Percentiles rank a stretch among this genome's conserved stretches.
Conservation (phyloP, 2,888 invertebrate genomes). For the Stenurella melanura region DNA sequence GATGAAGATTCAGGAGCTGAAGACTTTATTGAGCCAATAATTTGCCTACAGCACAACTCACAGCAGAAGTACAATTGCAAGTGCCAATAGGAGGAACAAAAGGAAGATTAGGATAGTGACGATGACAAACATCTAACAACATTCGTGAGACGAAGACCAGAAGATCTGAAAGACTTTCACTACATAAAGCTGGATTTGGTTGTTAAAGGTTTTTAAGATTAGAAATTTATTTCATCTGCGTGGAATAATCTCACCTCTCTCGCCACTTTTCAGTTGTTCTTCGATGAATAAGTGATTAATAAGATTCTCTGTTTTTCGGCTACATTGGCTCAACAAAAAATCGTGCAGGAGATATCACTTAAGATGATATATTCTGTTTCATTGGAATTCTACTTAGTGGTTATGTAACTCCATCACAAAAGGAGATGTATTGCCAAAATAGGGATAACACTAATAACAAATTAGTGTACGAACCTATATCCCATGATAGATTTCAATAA, state of each 20-base stretch:
- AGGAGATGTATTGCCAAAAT: constrained; percentile 5
- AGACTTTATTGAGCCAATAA: too few species aligned
- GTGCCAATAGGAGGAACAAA: too few species aligned
- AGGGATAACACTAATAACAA: constrained; percentile 1
- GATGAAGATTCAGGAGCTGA: background rate
- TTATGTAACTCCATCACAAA: background rate
- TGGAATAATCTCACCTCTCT: background rate
- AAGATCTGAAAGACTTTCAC: background rate
- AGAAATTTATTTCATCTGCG: background rate
- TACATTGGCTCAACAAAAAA: background rate
- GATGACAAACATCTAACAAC: background rate
- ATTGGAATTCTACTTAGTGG: background rate
- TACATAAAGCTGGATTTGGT: too few species aligned
- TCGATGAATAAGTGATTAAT: constrained; percentile 5
- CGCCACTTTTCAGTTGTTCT: constrained; percentile 11
- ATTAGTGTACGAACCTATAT: constrained; percentile 10
- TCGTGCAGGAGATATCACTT: background rate
- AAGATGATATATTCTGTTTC: background rate
- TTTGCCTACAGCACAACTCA: too few species aligned
- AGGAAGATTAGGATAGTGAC: background rate
- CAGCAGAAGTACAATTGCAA: too few species aligned
- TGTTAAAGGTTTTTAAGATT: background rate
- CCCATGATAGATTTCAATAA: constrained; percentile 15
- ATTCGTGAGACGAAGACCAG: constrained; percentile 3
- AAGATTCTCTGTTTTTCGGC: background rate